These are phyloP conservation scores for Apistogramma diplotaenia DNA, from an alignment of 2,113 vertebrate genomes.

Conservation along the genomic window DNA sequence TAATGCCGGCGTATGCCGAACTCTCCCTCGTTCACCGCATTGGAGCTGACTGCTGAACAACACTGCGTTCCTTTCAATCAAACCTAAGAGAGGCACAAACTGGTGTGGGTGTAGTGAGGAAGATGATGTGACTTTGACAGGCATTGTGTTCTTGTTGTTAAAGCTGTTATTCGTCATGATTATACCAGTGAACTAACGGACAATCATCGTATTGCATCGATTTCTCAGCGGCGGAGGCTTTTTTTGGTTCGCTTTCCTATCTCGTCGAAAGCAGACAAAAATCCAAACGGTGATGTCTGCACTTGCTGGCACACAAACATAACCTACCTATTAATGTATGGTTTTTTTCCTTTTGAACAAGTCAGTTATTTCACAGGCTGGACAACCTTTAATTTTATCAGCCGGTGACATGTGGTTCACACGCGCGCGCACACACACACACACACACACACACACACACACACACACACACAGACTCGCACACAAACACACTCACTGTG, in stretches of 20 bases:
- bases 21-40: background rate
- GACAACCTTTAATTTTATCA: background rate
- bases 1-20: background rate
- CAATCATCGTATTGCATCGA: background rate
- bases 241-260: background rate
- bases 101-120: background rate
- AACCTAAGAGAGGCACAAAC: background rate
- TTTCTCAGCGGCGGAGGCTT: fast-evolving
- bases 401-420: background rate
- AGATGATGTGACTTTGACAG: background rate
- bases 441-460: background rate
- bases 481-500: background rate
- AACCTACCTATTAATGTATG: background rate
- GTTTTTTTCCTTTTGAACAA: background rate
- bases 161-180: background rate
- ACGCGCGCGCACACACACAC: background rate
- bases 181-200: background rate
- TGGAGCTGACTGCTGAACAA: background rate
- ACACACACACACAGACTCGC: background rate
- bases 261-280: background rate
- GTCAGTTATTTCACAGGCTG: background rate
- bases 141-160: background rate
- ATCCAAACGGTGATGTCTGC: background rate
- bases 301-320: background rate
- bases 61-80: background rate